Evolutionary conservation across 2,888 invertebrate genomes (phyloP).

Genomic region (Watsonalla cultraria): DNA sequence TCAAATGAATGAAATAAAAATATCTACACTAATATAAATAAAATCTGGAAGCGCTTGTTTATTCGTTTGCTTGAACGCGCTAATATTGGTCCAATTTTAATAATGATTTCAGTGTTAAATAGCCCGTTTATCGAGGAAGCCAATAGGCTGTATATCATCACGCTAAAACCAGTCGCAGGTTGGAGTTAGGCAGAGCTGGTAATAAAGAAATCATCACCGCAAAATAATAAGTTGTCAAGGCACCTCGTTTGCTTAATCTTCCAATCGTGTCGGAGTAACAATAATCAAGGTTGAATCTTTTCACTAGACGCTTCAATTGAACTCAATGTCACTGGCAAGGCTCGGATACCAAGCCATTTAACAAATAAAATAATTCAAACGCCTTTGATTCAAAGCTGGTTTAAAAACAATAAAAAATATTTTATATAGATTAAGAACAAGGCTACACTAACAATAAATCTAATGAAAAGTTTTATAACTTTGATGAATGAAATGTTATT

Average conservation of each 20-base stretch:
- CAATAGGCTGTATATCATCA: too few species aligned
- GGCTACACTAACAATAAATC: neutral
- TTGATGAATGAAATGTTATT: neutral
- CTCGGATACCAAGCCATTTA: conserved; percentile 19
- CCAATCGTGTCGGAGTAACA: conserved; percentile 21
- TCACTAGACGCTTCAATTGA: conserved; percentile 30
- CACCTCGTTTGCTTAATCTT: conserved; percentile 34
- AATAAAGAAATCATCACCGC: neutral
- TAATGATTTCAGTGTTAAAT: too few species aligned
- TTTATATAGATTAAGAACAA: neutral
- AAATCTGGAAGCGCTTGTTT: too few species aligned
- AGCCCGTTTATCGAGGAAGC: too few species aligned
- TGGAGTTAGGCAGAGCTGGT: too few species aligned
- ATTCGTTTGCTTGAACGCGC: too few species aligned
- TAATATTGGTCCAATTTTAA: too few species aligned
- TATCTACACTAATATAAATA: too few species aligned
- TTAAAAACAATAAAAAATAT: conserved; percentile 1
- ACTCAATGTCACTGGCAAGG: conserved; percentile 46
- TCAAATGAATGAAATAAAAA: too few species aligned
- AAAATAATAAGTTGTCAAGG: conserved; percentile 1
- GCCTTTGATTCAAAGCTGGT: neutral
- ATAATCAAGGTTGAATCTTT: conserved; percentile 37
- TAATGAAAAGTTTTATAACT: neutral
- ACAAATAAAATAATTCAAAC: neutral
- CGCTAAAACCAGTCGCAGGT: too few species aligned